Base-by-base conservation (phyloP, 2,113 vertebrate genomes). In the Tachysurus vachellii region DNA sequence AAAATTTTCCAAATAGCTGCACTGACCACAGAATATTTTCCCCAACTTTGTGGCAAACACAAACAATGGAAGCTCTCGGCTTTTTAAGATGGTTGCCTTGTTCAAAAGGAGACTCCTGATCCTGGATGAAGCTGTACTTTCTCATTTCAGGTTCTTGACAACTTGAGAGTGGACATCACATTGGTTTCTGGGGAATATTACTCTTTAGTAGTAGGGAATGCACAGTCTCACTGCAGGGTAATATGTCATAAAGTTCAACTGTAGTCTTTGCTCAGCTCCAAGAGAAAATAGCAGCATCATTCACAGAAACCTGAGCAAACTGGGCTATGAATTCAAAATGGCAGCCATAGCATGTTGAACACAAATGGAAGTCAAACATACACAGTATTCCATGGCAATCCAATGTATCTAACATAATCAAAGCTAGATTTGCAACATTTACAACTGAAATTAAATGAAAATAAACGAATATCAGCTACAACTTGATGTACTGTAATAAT, bases 1-100 rank as follows among this genome's bases (percentile, higher is more conserved):
- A 90, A 94, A 94, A 95, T 95, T 93, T 94, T 95, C 93, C 81
- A 92, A 94, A 95, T 95, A 94, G 91, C 91, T 95, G 91, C 88
- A 88, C 89, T 59, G 76, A 94, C 94, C 95, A 94, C 95, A 94
- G 86, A 95, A 95, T 93, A 92, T 92, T 93, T 95, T 92, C 93
- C 93, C 93, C 93, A 92, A 91, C 93, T 93, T 92, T 94, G 94
- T 91, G 94, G 95, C 92, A 50, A 88, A 92, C 85, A 83, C 75
- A 87, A 89, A 89, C 87, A 92, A 89, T 89, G 88, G 90, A 93
- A 92, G 90, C 92, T 93, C 91, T 93, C 89, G 84, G 68, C 86
- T 87, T 88, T 91, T 85, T 88, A 87, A 88, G 87, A 91, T 89
- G 86, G 87, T 88, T 70, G 86, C 83, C 73, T 82, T 82, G 86